Conservation (phyloP, 2,113 vertebrate genomes). For the Verasper variegatus region DNA sequence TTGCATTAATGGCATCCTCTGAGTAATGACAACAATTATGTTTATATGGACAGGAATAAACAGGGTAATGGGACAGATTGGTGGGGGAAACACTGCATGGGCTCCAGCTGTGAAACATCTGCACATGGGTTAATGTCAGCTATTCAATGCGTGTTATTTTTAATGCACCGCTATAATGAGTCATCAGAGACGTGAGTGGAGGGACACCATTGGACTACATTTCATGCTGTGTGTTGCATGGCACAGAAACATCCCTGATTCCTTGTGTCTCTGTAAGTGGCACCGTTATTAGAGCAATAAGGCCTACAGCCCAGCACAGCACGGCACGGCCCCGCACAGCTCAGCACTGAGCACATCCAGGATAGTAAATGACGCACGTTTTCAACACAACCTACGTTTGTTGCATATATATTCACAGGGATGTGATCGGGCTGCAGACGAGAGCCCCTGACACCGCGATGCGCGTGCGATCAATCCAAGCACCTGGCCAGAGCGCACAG, state of each 20-base stretch:
- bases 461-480: background rate
- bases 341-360: background rate
- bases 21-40: background rate
- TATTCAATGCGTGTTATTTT: background rate
- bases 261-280: background rate
- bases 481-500: background rate
- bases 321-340: background rate
- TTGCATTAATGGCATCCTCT: background rate
- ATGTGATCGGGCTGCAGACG: conserved; percentile 19
- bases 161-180: background rate
- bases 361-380: conserved; percentile 55
- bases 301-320: conserved; percentile 32
- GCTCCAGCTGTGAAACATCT: background rate
- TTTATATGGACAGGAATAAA: background rate
- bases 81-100: background rate
- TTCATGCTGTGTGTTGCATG: background rate
- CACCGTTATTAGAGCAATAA: background rate
- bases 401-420: conserved; percentile 43
- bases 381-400: conserved; percentile 41
- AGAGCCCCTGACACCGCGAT: background rate
- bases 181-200: background rate
- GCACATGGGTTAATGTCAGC: background rate
- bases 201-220: conserved; percentile 25
- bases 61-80: background rate
- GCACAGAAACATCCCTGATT: background rate